These are phyloP conservation scores for Melinopterus prodromus DNA, from an alignment of 2,888 invertebrate genomes.

Conservation along the genomic window DNA sequence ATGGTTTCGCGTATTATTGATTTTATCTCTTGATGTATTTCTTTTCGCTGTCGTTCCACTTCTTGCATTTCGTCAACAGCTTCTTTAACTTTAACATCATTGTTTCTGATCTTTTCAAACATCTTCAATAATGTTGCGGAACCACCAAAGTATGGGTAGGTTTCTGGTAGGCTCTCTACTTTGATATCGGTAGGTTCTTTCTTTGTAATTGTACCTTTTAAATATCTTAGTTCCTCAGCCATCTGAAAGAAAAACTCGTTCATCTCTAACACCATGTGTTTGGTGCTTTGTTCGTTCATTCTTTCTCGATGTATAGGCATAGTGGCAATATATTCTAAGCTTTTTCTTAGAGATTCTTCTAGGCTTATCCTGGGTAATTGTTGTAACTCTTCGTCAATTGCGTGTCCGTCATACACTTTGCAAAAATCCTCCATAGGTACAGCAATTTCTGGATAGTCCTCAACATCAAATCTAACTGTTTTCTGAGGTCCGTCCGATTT, in stretches of 20 bases:
- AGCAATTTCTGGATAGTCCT: not conserved
- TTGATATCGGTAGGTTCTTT: constrained; percentile 17
- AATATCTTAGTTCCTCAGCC: constrained; percentile 40
- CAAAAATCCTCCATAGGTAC: not conserved
- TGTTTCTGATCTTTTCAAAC: constrained; percentile 12
- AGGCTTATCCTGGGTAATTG: not conserved
- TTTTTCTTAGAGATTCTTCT: constrained; percentile 18
- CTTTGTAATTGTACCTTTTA: constrained; percentile 35
- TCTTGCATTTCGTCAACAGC: not conserved
- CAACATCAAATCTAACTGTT: not conserved
- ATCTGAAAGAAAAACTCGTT: constrained; percentile 47
- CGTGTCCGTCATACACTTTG: not conserved
- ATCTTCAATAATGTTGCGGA: not conserved
- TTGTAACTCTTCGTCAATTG: not conserved
- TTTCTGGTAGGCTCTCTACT: not conserved
- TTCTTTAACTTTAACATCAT: not conserved
- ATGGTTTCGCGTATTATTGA: not conserved
- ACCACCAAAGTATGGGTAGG: not conserved
- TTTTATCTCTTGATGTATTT: constrained; percentile 16
- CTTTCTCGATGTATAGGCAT: not conserved
- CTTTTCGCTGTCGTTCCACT: constrained; percentile 14
- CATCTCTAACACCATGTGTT: constrained; percentile 43
- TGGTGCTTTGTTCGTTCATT: constrained; percentile 31
- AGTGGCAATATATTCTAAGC: constrained; percentile 12
- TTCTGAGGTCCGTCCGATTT: not conserved